Percentiles rank a stretch among this genome's conserved stretches.
phyloP scores from a whole-genome alignment of 1,140 invertebrate genomes.

The Drosophila nikananu region DNA sequence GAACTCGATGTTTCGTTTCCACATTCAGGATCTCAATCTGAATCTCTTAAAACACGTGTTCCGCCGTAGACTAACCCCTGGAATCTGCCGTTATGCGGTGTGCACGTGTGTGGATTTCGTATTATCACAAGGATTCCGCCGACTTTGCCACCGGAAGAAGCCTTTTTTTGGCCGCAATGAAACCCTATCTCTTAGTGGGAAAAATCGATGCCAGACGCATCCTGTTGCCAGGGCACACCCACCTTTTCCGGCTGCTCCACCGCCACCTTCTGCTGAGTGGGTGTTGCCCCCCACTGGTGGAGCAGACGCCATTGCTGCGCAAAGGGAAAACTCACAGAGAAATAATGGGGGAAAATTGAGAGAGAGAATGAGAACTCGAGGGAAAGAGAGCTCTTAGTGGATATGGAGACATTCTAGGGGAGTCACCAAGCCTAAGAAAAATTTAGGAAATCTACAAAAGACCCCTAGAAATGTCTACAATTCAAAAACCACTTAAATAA shows the following conservation, averaged over 20 bases:
- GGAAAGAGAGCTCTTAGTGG: constrained; percentile 2
- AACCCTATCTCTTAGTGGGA: constrained; percentile 77
- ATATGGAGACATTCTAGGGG: constrained; percentile 19
- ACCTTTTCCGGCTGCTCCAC: constrained; percentile 2
- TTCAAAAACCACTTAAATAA: neutral
- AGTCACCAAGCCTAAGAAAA: neutral
- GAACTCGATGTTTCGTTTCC: constrained; percentile 50
- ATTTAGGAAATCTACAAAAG: neutral
- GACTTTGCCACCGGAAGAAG: constrained; percentile 50
- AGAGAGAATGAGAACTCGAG: neutral
- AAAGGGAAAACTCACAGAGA: constrained; percentile 41
- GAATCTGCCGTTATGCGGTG: constrained; percentile 31
- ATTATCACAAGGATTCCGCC: constrained; percentile 55
- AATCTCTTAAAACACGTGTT: constrained; percentile 73
- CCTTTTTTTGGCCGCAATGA: constrained; percentile 54
- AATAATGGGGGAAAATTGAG: constrained; percentile 1
- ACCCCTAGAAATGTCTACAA: constrained; percentile 6
- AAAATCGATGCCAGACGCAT: constrained; percentile 73
- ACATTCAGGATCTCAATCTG: constrained; percentile 41
- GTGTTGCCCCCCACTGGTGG: constrained; percentile 32
- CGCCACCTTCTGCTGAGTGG: constrained; percentile 29
- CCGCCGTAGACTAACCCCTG: constrained; percentile 52
- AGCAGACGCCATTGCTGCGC: constrained; percentile 77
- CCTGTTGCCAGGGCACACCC: constrained; percentile 29
- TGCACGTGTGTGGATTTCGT: constrained; percentile 65